These are phyloP conservation scores for Indicator indicator DNA, from an alignment of 2,113 vertebrate genomes.

Conservation along the genomic window DNA sequence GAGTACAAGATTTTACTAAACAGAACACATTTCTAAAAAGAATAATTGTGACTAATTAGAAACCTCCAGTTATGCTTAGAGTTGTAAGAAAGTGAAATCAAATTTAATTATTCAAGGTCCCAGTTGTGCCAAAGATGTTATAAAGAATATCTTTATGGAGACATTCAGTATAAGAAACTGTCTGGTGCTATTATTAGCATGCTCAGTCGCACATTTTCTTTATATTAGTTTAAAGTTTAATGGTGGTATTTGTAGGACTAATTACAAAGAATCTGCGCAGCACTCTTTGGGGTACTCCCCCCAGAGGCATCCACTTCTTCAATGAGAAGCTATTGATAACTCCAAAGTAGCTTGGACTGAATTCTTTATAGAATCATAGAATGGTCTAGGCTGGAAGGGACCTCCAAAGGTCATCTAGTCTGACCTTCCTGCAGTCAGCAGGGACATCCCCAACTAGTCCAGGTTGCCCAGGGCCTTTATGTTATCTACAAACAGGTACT, in stretches of 20 bases:
- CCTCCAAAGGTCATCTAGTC: no score
- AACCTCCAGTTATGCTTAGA: slow-evolving; percentile 45
- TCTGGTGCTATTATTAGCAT: slow-evolving; percentile 42
- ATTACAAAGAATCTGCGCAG: slow-evolving; percentile 33
- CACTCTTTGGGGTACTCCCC: background rate
- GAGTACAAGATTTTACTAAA: slow-evolving; percentile 25
- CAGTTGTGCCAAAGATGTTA: slow-evolving; percentile 33
- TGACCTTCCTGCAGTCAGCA: no score
- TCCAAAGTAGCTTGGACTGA: background rate
- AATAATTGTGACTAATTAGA: slow-evolving; percentile 68
- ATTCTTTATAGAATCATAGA: background rate
- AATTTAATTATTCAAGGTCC: slow-evolving; percentile 71
- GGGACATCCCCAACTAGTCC: no score
- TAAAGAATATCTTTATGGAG: slow-evolving; percentile 60
- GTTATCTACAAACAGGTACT: background rate
- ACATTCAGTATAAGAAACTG: background rate
- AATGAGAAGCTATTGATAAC: background rate
- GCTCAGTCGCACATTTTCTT: slow-evolving; percentile 38
- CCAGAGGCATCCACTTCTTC: background rate
- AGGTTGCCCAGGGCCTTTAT: no score
- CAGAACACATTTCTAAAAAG: slow-evolving; percentile 1
- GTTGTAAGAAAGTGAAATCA: slow-evolving; percentile 62
- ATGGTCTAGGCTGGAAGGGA: no score
- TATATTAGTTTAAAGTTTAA: slow-evolving; percentile 48
- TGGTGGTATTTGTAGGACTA: slow-evolving; percentile 25